Evolutionary conservation across 2,888 invertebrate genomes (phyloP).

Genomic region (Glyphotaelius pellucidus): DNA sequence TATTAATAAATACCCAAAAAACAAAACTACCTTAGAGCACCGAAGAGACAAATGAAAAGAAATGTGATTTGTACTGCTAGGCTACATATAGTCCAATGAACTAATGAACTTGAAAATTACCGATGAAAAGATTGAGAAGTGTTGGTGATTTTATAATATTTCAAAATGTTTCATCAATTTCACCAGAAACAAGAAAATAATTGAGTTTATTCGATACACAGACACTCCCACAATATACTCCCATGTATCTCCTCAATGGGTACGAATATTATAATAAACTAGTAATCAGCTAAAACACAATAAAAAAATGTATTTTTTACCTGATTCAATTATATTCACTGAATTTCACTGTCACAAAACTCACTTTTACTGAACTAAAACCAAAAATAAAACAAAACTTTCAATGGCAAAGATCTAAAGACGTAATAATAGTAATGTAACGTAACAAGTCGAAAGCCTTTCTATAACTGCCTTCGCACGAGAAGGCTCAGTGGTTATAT

Average conservation of each 20-base stretch:
- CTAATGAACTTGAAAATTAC: neutral
- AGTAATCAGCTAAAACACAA: neutral
- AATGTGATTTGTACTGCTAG: neutral
- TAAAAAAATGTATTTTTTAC: slow-evolving; percentile 11
- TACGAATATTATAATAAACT: neutral
- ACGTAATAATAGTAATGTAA: neutral
- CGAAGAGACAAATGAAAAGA: too few species aligned
- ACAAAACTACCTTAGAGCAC: neutral
- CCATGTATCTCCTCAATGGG: neutral
- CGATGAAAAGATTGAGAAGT: neutral
- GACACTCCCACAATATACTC: neutral
- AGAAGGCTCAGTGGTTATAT: slow-evolving; percentile 21
- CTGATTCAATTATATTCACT: slow-evolving; percentile 34
- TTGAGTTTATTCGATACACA: neutral
- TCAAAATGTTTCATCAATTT: neutral
- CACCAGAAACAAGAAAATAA: neutral
- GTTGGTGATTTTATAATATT: neutral
- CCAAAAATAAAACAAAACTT: slow-evolving; percentile 32
- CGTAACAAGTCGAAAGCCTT: slow-evolving; percentile 37
- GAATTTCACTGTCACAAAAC: slow-evolving; percentile 32
- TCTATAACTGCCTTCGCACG: neutral
- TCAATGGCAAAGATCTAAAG: slow-evolving; percentile 17
- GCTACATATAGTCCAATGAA: neutral
- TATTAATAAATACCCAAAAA: too few species aligned
- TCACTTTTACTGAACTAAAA: slow-evolving; percentile 23